phyloP scores from a whole-genome alignment of 2,113 vertebrate genomes.

The Cephalopterus ornatus region DNA sequence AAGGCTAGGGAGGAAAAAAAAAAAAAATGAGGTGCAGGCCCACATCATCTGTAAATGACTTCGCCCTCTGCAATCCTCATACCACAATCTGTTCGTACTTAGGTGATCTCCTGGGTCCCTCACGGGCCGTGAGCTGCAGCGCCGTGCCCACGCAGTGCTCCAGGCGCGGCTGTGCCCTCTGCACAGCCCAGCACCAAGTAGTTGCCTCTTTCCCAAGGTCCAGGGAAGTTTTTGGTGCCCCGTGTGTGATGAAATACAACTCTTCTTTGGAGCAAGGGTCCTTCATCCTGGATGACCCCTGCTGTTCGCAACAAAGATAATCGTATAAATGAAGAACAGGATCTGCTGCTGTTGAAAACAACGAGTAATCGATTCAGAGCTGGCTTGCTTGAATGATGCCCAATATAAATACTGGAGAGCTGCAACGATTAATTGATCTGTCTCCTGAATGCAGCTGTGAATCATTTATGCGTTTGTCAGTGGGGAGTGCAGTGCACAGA shows the following conservation, averaged over 20 bases:
- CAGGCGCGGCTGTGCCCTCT: background rate
- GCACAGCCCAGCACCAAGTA: background rate
- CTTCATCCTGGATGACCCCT: background rate
- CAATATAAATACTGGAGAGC: conserved; percentile 60
- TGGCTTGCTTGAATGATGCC: conserved; percentile 54
- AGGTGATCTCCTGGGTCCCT: background rate
- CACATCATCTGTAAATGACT: background rate
- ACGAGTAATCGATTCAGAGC: conserved; percentile 23
- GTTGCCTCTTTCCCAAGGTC: background rate
- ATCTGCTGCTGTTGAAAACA: conserved; percentile 40
- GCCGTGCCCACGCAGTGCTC: background rate
- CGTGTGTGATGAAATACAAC: background rate
- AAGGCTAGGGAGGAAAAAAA: background rate
- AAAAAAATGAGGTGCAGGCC: background rate
- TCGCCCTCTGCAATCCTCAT: background rate
- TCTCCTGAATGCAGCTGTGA: conserved; percentile 51
- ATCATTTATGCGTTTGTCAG: conserved; percentile 56
- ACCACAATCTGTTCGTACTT: background rate
- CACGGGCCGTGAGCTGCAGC: background rate
- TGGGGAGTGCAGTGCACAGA: conserved; percentile 16
- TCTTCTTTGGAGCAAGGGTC: background rate
- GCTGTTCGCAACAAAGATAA: conserved; percentile 44
- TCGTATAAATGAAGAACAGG: conserved; percentile 54
- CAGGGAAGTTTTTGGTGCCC: background rate
- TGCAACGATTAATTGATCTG: conserved; percentile 62